Evolutionary conservation across 1,140 invertebrate genomes (phyloP), one percentile per base, ranked within the genome.

Genomic region (Drosophila carrolli): DNA sequence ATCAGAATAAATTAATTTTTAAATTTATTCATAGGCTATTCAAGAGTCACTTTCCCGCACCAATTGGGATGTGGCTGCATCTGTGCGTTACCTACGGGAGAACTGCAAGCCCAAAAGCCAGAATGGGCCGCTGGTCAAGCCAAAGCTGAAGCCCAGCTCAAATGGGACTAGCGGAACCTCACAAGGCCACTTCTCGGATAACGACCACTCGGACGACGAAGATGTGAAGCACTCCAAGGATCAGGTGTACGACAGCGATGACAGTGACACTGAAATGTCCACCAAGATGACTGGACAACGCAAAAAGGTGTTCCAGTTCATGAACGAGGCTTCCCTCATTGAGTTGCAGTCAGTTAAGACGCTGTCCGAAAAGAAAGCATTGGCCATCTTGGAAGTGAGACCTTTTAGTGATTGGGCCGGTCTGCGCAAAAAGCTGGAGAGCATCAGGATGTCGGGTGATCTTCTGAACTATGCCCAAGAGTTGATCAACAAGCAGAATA

Each of bases 401-500:
- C 96, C 96, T 1, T 97, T 96, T 80, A 93, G 93, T 10, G 94
- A 93, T 62, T 97, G 96, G 96, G 90, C 94, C 38, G 95, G 97
- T 90, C 92, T 97, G 93, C 94, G 96, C 6, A 90, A 94, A 54
- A 97, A 96, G 92, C 94, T 97, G 53, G 95, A 96, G 81, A 93
- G 91, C 13, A 95, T 94, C 63, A 96, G 95, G 86, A 93, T 94
- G 81, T 95, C 94, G 71, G 95, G 95, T 1, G 96, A 96, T 68
- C 90, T 97, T 41, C 91, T 97, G 19, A 97, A 97, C 91, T 93
- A 95, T 5, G 95, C 95, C 3, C 96, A 97, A 91, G 94, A 95
- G 78, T 92, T 97, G 54, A 90, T 97, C 13, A 93, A 94, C 41
- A 96, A 95, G 1, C 93, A 96, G 56, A 95, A 95, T 71, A 96